Percentiles rank a stretch among this genome's conserved stretches.
Conservation (phyloP, 2,888 invertebrate species). For the Deladenus siricidicola region DNA sequence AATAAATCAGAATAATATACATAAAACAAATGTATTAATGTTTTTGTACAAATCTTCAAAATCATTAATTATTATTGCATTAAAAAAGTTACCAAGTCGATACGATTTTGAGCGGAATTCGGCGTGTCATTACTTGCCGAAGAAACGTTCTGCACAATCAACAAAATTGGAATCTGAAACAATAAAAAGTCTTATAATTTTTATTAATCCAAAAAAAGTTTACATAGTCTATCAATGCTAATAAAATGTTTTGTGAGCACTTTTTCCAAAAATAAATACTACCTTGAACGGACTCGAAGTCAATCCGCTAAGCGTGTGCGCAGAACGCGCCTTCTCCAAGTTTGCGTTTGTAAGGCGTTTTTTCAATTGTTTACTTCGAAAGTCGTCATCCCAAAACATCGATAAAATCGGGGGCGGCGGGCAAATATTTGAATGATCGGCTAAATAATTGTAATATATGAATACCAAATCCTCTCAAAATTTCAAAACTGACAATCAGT, state of each 20-base stretch:
- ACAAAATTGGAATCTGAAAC: slow-evolving; percentile 11
- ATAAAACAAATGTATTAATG: neutral
- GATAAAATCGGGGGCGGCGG: neutral
- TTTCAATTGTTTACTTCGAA: neutral
- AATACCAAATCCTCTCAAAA: no score
- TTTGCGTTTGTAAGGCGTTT: neutral
- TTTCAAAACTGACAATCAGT: no score
- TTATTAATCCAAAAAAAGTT: no score
- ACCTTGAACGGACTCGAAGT: slow-evolving; percentile 13
- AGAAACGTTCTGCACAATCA: slow-evolving; percentile 2
- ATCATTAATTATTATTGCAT: no score
- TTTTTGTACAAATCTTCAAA: no score
- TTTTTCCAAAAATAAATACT: neutral
- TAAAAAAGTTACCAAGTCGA: neutral
- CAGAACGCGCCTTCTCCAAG: neutral
- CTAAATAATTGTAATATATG: no score
- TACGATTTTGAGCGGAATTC: neutral
- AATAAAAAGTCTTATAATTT: neutral
- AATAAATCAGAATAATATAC: neutral
- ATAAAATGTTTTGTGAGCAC: neutral
- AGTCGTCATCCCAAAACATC: slow-evolving; percentile 9
- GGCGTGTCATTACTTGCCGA: neutral
- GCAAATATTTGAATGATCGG: neutral
- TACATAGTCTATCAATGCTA: neutral
- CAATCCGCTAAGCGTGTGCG: neutral